These are phyloP conservation scores for Oreonectes daqikongensis DNA, from an alignment of 2,797 vertebrate genomes.

Conservation along the genomic window DNA sequence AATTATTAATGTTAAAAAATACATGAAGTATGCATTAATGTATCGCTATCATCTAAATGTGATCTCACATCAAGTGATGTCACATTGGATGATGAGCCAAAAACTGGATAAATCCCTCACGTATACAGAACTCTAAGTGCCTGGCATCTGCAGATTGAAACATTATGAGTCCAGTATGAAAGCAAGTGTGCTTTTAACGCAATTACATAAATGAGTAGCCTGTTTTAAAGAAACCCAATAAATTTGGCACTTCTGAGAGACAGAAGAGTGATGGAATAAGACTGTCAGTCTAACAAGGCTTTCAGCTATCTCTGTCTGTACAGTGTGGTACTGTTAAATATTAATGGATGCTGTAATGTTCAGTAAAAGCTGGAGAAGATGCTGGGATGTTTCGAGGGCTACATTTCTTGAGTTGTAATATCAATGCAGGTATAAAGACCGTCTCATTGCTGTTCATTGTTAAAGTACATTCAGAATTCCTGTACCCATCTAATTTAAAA, in stretches of 20 bases:
- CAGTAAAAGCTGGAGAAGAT: constrained; percentile 23
- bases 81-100: constrained; percentile 45
- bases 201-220: constrained; percentile 69
- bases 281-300: constrained; percentile 57
- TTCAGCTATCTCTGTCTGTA: constrained; percentile 36
- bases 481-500: background rate
- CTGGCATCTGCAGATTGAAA: constrained; percentile 55
- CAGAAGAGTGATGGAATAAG: constrained; percentile 44
- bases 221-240: constrained; percentile 41
- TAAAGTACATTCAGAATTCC: background rate
- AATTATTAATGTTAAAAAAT: background rate
- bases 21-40: background rate
- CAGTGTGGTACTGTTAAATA: constrained; percentile 52
- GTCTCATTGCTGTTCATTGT: background rate
- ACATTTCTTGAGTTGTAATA: constrained; percentile 17
- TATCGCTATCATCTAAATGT: background rate
- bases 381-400: constrained; percentile 9
- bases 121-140: constrained; percentile 4
- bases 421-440: background rate
- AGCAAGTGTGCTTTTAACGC: constrained; percentile 63
- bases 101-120: constrained; percentile 43
- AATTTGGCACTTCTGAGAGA: constrained; percentile 53
- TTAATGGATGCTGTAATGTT: constrained; percentile 40
- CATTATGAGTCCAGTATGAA: constrained; percentile 57
- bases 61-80: constrained; percentile 24